A percentile compares a stretch with the other conserved stretches of the same genome.
Conservation (phyloP, 2,113 vertebrate genomes). For the Sakesphorus luctuosus region DNA sequence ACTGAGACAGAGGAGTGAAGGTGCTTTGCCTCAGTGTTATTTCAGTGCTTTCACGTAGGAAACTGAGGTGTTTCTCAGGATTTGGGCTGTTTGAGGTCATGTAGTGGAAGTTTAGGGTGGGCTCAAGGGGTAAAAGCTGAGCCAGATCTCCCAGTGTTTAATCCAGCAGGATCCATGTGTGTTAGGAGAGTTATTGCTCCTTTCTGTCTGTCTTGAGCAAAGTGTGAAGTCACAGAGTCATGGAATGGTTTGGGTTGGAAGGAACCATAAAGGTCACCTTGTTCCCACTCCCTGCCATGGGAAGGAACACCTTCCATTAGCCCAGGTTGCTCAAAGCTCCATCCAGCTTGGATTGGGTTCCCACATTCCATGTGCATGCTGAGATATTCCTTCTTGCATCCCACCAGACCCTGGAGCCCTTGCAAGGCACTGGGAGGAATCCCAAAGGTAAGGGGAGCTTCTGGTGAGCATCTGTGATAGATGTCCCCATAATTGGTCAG, state of each 20-base stretch:
- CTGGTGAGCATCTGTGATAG: neutral
- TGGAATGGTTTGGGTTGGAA: neutral
- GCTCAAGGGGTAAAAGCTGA: neutral
- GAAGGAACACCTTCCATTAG: neutral
- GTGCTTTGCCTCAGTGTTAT: neutral
- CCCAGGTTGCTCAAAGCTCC: neutral
- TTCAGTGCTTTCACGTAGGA: rapidly evolving
- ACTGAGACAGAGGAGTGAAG: neutral
- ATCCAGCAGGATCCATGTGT: rapidly evolving
- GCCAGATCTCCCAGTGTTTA: neutral
- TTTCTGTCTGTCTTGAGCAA: neutral
- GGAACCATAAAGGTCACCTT: neutral
- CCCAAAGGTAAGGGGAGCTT: neutral
- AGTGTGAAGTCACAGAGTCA: neutral
- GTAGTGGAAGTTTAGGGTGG: neutral
- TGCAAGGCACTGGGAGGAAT: neutral
- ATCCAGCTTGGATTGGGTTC: neutral
- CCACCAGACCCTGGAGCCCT: neutral
- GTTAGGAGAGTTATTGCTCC: neutral
- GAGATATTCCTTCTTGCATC: neutral
- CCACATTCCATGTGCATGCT: rapidly evolving
- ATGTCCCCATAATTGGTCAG: neutral
- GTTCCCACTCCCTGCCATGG: neutral
- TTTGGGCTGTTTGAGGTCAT: neutral
- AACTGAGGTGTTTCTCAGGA: neutral